Evolutionary conservation across 2,888 invertebrate genomes (phyloP).

Genomic region (Amiota minor): DNA sequence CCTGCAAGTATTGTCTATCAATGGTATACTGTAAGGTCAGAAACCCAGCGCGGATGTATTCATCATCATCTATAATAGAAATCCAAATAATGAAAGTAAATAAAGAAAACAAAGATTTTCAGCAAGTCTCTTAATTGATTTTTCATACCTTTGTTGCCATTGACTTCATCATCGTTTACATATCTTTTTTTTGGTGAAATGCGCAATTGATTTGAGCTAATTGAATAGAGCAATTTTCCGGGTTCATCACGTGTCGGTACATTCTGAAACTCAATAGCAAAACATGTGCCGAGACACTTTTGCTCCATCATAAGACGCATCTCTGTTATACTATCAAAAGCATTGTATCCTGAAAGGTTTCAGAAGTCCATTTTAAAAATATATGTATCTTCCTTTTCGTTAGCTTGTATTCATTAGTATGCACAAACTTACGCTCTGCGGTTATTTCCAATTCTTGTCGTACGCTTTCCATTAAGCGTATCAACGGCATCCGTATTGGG

Average conservation of each 20-base stretch:
- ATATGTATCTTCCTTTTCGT: no score
- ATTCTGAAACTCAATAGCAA: slow-evolving; percentile 59
- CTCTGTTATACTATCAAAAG: slow-evolving; percentile 31
- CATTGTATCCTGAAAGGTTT: slow-evolving; percentile 7
- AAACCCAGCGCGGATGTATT: slow-evolving; percentile 75
- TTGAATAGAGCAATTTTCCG: slow-evolving; percentile 73
- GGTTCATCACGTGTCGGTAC: slow-evolving; percentile 41
- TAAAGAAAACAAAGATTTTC: slow-evolving; percentile 17
- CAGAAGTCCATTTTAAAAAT: no score
- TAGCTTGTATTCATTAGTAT: not conserved
- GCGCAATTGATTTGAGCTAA: slow-evolving; percentile 72
- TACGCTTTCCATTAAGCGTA: slow-evolving; percentile 61
- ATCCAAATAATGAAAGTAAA: slow-evolving; percentile 30
- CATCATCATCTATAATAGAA: slow-evolving; percentile 67
- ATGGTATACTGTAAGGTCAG: slow-evolving; percentile 77
- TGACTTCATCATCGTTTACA: slow-evolving; percentile 67
- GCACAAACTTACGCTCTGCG: slow-evolving; percentile 52
- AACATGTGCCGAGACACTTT: slow-evolving; percentile 59
- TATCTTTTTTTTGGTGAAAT: slow-evolving; percentile 70
- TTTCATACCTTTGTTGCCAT: slow-evolving; percentile 60
- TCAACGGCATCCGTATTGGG: slow-evolving; percentile 52
- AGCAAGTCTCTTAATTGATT: not conserved
- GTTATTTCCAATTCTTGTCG: slow-evolving; percentile 54
- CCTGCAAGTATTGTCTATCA: slow-evolving; percentile 76
- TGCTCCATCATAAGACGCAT: slow-evolving; percentile 62